A percentile compares a stretch with the other conserved stretches of the same genome.
These are phyloP conservation scores for Pangasius macronema DNA, from an alignment of 2,797 vertebrate species.

Conservation along the genomic window DNA sequence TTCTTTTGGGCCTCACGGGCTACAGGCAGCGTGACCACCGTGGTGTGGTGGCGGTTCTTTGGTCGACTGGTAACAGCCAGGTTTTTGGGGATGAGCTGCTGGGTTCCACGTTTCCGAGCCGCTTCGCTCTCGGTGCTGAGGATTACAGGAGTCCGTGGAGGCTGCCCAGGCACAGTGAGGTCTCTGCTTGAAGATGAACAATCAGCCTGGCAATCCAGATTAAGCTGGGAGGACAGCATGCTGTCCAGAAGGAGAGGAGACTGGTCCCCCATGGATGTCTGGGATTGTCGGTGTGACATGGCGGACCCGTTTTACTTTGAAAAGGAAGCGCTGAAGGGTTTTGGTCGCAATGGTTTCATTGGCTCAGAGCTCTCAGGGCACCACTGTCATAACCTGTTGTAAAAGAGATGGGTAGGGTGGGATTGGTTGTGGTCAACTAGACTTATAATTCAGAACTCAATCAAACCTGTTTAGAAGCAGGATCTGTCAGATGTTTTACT, in stretches of 20 bases:
- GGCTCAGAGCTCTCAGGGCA: not conserved
- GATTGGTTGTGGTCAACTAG: not conserved
- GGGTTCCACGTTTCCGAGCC: conserved; percentile 78
- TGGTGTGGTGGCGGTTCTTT: conserved; percentile 82
- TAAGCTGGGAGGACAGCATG: conserved; percentile 70
- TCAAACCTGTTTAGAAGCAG: not conserved
- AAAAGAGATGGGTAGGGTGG: conserved; percentile 21
- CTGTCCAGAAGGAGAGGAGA: conserved; percentile 68
- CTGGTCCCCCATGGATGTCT: conserved; percentile 67
- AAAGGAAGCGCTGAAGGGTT: not conserved
- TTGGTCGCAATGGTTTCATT: conserved; percentile 8
- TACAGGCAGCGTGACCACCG: conserved; percentile 72
- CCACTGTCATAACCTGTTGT: conserved; percentile 18
- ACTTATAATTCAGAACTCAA: not conserved
- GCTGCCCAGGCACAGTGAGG: conserved; percentile 37
- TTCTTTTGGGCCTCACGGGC: conserved; percentile 58
- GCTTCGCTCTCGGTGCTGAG: conserved; percentile 85
- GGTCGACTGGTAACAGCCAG: conserved; percentile 75
- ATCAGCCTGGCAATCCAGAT: conserved; percentile 57
- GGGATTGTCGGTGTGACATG: conserved; percentile 76
- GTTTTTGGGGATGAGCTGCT: conserved; percentile 88
- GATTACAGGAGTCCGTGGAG: conserved; percentile 59
- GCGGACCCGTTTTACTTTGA: conserved; percentile 19
- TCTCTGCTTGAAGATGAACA: conserved; percentile 24
- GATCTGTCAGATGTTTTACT: not conserved